Evolutionary conservation across 2,888 invertebrate species (phyloP), one percentile per base, ranked within the genome.

Genomic region (Lumbricus terrestris): DNA sequence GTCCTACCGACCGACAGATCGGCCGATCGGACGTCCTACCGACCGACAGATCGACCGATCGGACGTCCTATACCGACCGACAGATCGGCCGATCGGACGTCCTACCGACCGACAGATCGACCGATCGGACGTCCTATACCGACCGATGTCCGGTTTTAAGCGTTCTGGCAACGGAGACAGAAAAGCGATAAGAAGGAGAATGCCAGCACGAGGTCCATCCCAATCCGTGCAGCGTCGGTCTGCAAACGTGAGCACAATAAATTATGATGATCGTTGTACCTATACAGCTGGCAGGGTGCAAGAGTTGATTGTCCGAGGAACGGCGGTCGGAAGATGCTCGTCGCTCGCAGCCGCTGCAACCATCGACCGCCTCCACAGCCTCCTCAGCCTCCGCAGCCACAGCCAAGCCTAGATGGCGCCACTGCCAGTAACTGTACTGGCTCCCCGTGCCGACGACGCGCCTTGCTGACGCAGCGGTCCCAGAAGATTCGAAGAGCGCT

Each of bases 301-400:
- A 69, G 69, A 69, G 69, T n/a, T 69, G 69, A n/a, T n/a, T 69
- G 69, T 69, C 69, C 69, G 69, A 69, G n/a, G n/a, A n/a, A n/a
- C n/a, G n/a, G n/a, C 69, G 69, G n/a, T 16, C 69, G 29, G 11
- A 69, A 69, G 69, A 29, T n/a, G 69, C 23, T 47, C 47, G 69
- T n/a, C 29, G n/a, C 29, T 54, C 5, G 13, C 54, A 54, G 29
- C 54, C 29, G 23, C 54, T 11, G 69, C 69, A 69, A n/a, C 69
- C 69, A 69, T 69, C 69, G 29, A 69, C 69, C 69, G 69, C 47
- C 47, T 16, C 11, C 38, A 13, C 38, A n/a, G n/a, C n/a, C n/a
- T n/a, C n/a, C n/a, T n/a, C n/a, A n/a, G n/a, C n/a, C n/a, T n/a
- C n/a, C n/a, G n/a, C n/a, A n/a, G n/a, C n/a, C n/a, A n/a, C n/a